Base-by-base conservation (phyloP, 2,888 invertebrate genomes). In the Yponomeuta cagnagella region DNA sequence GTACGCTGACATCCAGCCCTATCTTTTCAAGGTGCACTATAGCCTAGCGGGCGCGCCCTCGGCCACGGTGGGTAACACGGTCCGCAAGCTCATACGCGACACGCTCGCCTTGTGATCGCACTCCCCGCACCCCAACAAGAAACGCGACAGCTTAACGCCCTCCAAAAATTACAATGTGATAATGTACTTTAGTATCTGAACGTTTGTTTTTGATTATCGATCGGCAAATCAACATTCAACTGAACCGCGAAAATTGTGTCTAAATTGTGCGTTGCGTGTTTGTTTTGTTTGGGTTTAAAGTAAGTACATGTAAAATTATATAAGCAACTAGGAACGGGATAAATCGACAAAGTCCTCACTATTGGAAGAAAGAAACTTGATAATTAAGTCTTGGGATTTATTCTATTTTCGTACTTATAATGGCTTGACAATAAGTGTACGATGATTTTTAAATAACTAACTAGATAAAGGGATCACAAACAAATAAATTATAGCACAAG, bases 1-100 rank as follows among this genome's bases (percentile, higher is more conserved):
- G 52, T 98, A 96, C 90, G 92, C 95, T 1, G 99, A 99, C 87
- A 96, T 99, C 71, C 99, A 99, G 88, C 99, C 99, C 71, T 99
- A 99, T 90, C 93, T 99, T 76, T 99, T 98, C 92, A 98, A 97
- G 93, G 95, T 98, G 81, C 95, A 96, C 76, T 97, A 96, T 85
- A 96, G 96, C 73, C 93, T 97, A 73, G 94, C 96, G 64, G 96
- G 96, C 72, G 96, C 97, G 71, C 94, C 95, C 72, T 94, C 95
- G 75, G 94, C 95, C 4, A 96, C 97, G 2, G 96, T 98, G 78
- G 96, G 97, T 69, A 96, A 96, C 80, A 97, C 98, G 6, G 95
- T 98, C 93, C 96, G 97, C 80, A 98, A 97, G 87, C 94, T 98
- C 73, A 95, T 98, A 75, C 96, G 95, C 80, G 98, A 97, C 86